Conservation (phyloP, 1,140 invertebrate genomes). For the Panagrolaimus sp. region DNA sequence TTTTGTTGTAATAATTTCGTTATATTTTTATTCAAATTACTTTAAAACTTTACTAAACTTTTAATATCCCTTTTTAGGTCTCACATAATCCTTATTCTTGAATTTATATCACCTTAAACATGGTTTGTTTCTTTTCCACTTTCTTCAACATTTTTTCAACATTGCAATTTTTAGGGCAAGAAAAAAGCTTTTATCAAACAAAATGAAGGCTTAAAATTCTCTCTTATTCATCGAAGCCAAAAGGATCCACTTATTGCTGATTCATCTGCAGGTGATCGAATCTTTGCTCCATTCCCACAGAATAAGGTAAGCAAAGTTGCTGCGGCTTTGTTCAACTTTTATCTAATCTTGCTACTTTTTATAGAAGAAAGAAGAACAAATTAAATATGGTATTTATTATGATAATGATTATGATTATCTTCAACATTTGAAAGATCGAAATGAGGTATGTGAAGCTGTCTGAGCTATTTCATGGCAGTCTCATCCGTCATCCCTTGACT, state of each 20-base stretch:
- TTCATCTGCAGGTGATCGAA: conserved; percentile 77
- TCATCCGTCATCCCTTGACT: conserved; percentile 8
- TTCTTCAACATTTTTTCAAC: conserved; percentile 4
- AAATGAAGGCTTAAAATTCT: conserved; percentile 78
- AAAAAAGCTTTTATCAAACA: conserved; percentile 85
- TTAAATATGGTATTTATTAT: conserved; percentile 86
- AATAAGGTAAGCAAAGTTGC: conserved; percentile 28
- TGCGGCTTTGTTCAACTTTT: conserved; percentile 19
- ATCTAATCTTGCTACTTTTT: too few relatives aligned
- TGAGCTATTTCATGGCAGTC: too few relatives aligned
- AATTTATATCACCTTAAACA: not conserved
- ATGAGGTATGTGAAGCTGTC: conserved; percentile 54
- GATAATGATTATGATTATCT: conserved; percentile 94
- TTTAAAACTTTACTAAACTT: not conserved
- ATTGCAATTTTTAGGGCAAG: conserved; percentile 29
- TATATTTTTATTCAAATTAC: too few relatives aligned
- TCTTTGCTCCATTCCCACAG: conserved; percentile 66
- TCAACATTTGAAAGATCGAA: conserved; percentile 73
- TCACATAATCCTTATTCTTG: not conserved
- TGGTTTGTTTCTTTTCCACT: not conserved
- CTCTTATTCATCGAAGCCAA: conserved; percentile 83
- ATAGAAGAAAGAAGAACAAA: conserved; percentile 68
- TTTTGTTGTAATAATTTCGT: too few relatives aligned
- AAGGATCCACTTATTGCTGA: conserved; percentile 81
- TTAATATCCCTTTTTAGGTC: not conserved